Conservation (phyloP, 2,113 vertebrate species). For the Xiphophorus couchianus region DNA sequence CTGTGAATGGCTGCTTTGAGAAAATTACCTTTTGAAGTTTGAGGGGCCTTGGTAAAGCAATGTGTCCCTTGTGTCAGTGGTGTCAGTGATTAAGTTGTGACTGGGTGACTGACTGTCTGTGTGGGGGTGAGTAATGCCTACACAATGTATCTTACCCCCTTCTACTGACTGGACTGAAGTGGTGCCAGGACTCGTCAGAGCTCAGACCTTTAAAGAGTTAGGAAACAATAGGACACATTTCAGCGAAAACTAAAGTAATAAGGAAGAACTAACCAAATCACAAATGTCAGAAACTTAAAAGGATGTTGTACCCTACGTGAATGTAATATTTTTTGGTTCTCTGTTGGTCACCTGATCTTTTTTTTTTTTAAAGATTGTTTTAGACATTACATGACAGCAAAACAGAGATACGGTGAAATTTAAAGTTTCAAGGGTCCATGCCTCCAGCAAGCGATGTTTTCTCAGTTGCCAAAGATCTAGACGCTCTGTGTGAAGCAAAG, state of each 20-base stretch:
- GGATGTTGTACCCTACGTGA: too few species aligned
- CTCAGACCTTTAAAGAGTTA: neutral
- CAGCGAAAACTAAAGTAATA: neutral
- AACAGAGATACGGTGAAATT: too few species aligned
- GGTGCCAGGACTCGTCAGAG: neutral
- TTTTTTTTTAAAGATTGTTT: too few species aligned
- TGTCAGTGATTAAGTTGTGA: conserved; percentile 64
- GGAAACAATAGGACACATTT: neutral
- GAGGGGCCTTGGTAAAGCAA: conserved; percentile 53
- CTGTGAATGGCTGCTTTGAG: conserved; percentile 70
- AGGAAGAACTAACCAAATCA: neutral
- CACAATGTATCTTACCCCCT: conserved; percentile 61
- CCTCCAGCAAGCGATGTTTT: neutral
- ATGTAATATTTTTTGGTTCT: too few species aligned
- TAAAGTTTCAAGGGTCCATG: too few species aligned
- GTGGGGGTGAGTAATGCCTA: conserved; percentile 46
- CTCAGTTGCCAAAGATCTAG: too few species aligned
- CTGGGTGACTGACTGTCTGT: conserved; percentile 22
- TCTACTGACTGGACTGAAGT: conserved; percentile 47
- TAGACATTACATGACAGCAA: too few species aligned
- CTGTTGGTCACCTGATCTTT: too few species aligned
- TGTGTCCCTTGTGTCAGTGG: conserved; percentile 52
- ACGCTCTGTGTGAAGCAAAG: too few species aligned
- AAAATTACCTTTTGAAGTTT: conserved; percentile 55
- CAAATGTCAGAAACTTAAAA: neutral